phyloP scores from a whole-genome alignment of 1,140 invertebrate species.

The Teleogryllus occipitalis region DNA sequence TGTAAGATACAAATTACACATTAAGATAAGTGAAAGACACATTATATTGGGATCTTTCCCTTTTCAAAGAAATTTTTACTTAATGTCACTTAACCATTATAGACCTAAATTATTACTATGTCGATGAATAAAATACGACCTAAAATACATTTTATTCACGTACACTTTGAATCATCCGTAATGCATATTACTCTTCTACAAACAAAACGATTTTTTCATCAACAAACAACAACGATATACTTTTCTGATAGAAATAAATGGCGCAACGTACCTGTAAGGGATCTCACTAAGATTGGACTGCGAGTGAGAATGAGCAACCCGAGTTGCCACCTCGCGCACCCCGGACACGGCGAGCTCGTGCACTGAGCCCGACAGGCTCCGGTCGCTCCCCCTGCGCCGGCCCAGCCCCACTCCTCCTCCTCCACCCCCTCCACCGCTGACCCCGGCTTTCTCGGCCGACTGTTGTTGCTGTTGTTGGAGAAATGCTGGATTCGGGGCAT shows the following conservation, averaged over 20 bases:
- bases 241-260: not conserved
- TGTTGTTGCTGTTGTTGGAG: constrained; percentile 32
- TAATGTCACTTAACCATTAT: too few relatives aligned
- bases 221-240: not conserved
- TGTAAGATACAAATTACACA: too few relatives aligned
- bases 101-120: too few relatives aligned
- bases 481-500: constrained; percentile 41
- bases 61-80: too few relatives aligned
- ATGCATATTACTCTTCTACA: too few relatives aligned
- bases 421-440: constrained; percentile 48
- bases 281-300: constrained; percentile 74
- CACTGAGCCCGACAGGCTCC: constrained; percentile 69
- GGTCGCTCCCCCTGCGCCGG: constrained; percentile 65
- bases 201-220: too few relatives aligned
- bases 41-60: too few relatives aligned
- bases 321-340: constrained; percentile 43
- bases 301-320: constrained; percentile 66
- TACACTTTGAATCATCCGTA: too few relatives aligned
- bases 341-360: constrained; percentile 62
- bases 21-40: too few relatives aligned
- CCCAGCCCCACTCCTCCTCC: constrained; percentile 36
- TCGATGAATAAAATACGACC: too few relatives aligned
- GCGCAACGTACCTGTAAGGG: constrained; percentile 55
- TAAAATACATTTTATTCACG: too few relatives aligned
- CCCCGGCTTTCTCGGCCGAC: constrained; percentile 36